A percentile compares a stretch with the other conserved stretches of the same genome.
Conservation (phyloP, 2,888 invertebrate genomes). For the Drosophila recens region DNA sequence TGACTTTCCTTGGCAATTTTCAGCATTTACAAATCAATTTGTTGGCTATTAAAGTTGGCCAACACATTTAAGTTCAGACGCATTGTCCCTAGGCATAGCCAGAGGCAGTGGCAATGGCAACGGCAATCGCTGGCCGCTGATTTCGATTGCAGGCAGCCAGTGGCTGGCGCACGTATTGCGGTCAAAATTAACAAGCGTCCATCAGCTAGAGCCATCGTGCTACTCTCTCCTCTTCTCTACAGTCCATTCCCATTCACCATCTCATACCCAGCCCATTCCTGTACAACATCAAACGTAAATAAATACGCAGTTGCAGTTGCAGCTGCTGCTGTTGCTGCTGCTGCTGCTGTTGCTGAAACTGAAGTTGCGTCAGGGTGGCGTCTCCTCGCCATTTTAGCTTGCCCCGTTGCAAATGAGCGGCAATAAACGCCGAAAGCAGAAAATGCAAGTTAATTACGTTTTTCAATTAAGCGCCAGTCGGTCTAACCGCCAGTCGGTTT, state of each 20-base stretch:
- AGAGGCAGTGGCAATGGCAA: background rate
- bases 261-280: conserved; percentile 20
- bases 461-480: conserved; percentile 74
- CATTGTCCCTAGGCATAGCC: conserved; percentile 9
- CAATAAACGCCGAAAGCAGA: conserved; percentile 80
- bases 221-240: conserved; percentile 3
- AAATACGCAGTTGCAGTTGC: conserved; percentile 56
- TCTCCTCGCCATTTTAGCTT: conserved; percentile 45
- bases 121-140: conserved; percentile 29
- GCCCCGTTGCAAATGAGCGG: conserved; percentile 75
- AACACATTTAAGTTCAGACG: conserved; percentile 22
- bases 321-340: background rate
- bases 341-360: background rate
- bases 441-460: conserved; percentile 80
- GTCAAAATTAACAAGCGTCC: conserved; percentile 65
- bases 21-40: conserved; percentile 8
- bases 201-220: conserved; percentile 40
- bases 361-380: conserved; percentile 30
- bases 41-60: conserved; percentile 12
- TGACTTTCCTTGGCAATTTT: background rate
- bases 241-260: conserved; percentile 16
- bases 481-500: conserved; percentile 51
- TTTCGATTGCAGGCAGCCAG: conserved; percentile 47
- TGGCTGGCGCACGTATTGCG: conserved; percentile 63
- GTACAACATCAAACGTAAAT: conserved; percentile 58